phyloP scores from a whole-genome alignment of 2,797 vertebrate species.

The Falco berigora region DNA sequence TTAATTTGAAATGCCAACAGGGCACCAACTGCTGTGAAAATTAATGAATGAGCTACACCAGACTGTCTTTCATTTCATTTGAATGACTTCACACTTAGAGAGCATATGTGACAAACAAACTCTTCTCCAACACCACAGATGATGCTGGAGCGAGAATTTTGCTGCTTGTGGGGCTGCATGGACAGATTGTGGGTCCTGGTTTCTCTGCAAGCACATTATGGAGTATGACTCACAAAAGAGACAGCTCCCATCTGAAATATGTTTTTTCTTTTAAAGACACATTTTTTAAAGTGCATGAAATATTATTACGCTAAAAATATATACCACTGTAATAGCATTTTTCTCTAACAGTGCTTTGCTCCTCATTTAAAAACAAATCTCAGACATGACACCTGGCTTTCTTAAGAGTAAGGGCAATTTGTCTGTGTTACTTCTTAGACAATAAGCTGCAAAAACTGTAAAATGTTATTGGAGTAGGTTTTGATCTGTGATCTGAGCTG shows the following conservation, averaged over 20 bases:
- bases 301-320: background rate
- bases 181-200: background rate
- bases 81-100: slow-evolving; percentile 48
- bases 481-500: background rate
- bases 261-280: background rate
- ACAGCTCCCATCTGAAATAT: background rate
- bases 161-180: background rate
- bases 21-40: slow-evolving; percentile 76
- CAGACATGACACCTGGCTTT: background rate
- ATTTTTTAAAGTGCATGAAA: background rate
- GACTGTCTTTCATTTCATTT: slow-evolving; percentile 67
- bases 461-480: background rate
- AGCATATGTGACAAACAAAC: slow-evolving; percentile 58
- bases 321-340: accelerated
- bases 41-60: slow-evolving; percentile 71
- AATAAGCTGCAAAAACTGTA: background rate
- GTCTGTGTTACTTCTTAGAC: background rate
- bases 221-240: background rate
- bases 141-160: background rate
- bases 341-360: background rate
- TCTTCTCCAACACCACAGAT: background rate
- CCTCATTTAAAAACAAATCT: background rate
- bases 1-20: slow-evolving; percentile 74
- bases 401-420: background rate
- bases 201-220: background rate